These are phyloP conservation scores for Sebastes elongatus DNA, from an alignment of 2,797 vertebrate species.

Conservation along the genomic window DNA sequence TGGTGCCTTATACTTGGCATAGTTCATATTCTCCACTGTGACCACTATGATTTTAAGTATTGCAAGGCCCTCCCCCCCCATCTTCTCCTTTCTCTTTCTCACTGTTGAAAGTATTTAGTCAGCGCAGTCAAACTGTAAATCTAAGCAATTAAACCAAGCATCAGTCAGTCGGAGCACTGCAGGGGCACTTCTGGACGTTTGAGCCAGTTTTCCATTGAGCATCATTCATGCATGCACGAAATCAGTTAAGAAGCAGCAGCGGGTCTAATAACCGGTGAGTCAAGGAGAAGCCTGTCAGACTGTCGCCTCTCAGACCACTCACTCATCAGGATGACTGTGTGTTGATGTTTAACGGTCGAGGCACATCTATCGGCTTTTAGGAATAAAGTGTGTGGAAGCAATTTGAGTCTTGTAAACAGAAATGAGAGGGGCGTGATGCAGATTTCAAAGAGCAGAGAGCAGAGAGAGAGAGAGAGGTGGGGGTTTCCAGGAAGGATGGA, in stretches of 20 bases:
- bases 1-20: conserved; percentile 52
- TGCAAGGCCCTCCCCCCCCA: background rate
- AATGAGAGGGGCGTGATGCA: conserved; percentile 59
- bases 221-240: conserved; percentile 29
- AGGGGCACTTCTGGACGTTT: background rate
- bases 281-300: conserved; percentile 45
- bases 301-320: conserved; percentile 56
- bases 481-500: conserved; percentile 55
- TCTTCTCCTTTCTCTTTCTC: conserved; percentile 32
- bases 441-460: conserved; percentile 54
- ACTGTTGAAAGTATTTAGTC: conserved; percentile 24
- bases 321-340: conserved; percentile 59
- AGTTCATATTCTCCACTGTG: conserved; percentile 7
- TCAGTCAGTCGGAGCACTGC: conserved; percentile 17
- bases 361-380: conserved; percentile 40
- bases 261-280: conserved; percentile 52
- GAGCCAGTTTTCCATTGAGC: conserved; percentile 33
- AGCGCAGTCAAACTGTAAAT: conserved; percentile 58
- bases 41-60: conserved; percentile 41
- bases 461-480: background rate
- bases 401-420: conserved; percentile 77
- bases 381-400: conserved; percentile 75
- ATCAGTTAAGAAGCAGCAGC: conserved; percentile 19
- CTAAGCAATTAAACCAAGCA: conserved; percentile 35
- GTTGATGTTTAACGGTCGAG: conserved; percentile 60